Base-by-base conservation (phyloP, 2,888 invertebrate genomes). In the Sussaba pulchella region DNA sequence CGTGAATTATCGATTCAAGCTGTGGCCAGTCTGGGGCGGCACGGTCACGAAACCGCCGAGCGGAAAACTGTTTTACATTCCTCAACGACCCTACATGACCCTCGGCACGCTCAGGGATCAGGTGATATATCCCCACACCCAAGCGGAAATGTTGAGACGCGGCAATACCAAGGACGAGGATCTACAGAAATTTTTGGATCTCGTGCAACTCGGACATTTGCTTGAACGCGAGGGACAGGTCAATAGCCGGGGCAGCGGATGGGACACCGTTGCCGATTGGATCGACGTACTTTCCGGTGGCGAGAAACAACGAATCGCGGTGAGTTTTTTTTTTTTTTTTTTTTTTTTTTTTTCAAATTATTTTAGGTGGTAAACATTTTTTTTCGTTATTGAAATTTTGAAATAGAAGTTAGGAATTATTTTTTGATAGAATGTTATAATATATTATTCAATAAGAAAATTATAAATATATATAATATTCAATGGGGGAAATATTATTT, bases 231-330 rank as follows among this genome's bases (percentile, higher is more conserved):
- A 99, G 86, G 96, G 96, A 36, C 85, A 86, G 17, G 45, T 59
- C n/a, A 84, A 85, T 19, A 86, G 81, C 43, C 85, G 88, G 61
- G 97, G 97, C 3, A 89, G 87, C 50, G 97, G 97, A 6, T 96
- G 98, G 94, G 97, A 99, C 92, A 96, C 98, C 0, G 96, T 98
- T 0, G 98, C 98, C 87, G 99, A 99, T 93, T 99, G 99, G 99
- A 97, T 99, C 95, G 99, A 99, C 92, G 98, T 99, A 0, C 93
- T 99, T 4, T 98, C 98, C 41, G 99, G 99, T 0, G 99, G 99
- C 12, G 99, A 99, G 93, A 99, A 99, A 90, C 99, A 99, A 93
- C 94, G 99, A 89, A 96, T 99, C 87, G 99, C 99, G 64, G 96
- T 97, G 89, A 93, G 80, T 81, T 17, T 31, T 66, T 6, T 63